Conservation (phyloP, 2,888 invertebrate species). For the Tanytarsus gracilentus region DNA sequence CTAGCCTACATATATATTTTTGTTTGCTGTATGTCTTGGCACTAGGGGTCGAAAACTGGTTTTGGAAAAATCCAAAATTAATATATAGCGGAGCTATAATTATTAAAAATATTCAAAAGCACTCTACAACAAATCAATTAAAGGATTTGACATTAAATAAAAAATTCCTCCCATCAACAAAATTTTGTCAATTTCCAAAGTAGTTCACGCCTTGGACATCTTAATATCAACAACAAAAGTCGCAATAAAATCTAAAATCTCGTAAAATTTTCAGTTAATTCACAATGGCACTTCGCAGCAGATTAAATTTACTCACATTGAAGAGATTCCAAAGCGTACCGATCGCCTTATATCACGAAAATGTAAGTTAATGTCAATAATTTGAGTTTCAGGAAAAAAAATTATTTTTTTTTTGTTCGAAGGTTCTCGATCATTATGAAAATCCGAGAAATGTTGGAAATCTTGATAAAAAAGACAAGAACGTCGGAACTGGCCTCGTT, state of each 20-base stretch:
- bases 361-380: conserved; percentile 49
- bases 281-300: neutral
- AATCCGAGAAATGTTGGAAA: conserved; percentile 98
- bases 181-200: too few species aligned
- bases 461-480: conserved; percentile 84
- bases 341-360: conserved; percentile 61
- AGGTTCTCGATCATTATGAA: conserved; percentile 99
- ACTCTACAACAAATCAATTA: too few species aligned
- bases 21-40: too few species aligned
- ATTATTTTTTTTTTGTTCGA: conserved; percentile 31
- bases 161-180: too few species aligned
- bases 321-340: conserved; percentile 45
- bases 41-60: too few species aligned
- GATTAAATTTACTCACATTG: conserved; percentile 35
- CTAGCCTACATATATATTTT: too few species aligned
- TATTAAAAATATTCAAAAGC: too few species aligned
- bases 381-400: conserved; percentile 30
- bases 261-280: neutral
- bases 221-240: too few species aligned
- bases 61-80: too few species aligned
- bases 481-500: conserved; percentile 94
- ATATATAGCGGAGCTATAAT: too few species aligned
- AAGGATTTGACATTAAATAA: too few species aligned
- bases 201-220: too few species aligned
- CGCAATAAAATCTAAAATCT: neutral